Evolutionary conservation across 2,113 vertebrate species (phyloP), one percentile per base, ranked within the genome.

Genomic region (Suricata suricatta): DNA sequence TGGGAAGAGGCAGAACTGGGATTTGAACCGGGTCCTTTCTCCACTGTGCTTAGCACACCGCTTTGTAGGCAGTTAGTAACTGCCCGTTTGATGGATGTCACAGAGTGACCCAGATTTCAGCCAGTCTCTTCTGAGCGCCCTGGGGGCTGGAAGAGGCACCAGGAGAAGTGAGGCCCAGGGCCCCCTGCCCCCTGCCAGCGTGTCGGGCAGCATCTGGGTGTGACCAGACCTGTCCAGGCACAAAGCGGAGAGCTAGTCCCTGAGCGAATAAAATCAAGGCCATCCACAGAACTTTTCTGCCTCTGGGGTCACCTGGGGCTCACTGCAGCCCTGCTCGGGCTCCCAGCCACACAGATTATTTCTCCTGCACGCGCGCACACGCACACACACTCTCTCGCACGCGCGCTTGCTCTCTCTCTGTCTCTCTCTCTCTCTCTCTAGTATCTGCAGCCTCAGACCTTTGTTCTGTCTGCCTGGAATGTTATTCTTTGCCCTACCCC

Each of bases 91-190:
- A 95, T 97, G 86, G 92, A 91, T 93, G 90, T 72, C 77, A 44
- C 38, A 21, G 52, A 81, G 66, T 90, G 93, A 97, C 95, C 97
- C 95, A 97, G 95, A 97, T 96, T 95, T 88, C 88, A 95, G 83
- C 82, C 14, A 3, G 86, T 35, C 90, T 88, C 90, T 69, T 82
- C 38, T 17, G 60, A 87, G 93, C 23, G 63, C 80, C 68, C 89
- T 54, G 38, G 71, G 85, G 93, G 71, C 88, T 89, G 74, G 66
- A 86, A 83, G 88, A 72, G 35, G 25, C 50, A 93, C 83, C 90
- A 87, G 79, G 79, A 72, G 76, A 69, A 93, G 81, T 31, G 1
- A 14, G 29, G 47, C 60, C 60, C n/a, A 6, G 33, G 0, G 14
- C 35, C 90, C 69, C 72, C 72, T 44, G 72, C 74, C 41, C 27